Evolutionary conservation across 2,113 vertebrate species (phyloP), one percentile per base, ranked within the genome.

Genomic region (Scomber japonicus): DNA sequence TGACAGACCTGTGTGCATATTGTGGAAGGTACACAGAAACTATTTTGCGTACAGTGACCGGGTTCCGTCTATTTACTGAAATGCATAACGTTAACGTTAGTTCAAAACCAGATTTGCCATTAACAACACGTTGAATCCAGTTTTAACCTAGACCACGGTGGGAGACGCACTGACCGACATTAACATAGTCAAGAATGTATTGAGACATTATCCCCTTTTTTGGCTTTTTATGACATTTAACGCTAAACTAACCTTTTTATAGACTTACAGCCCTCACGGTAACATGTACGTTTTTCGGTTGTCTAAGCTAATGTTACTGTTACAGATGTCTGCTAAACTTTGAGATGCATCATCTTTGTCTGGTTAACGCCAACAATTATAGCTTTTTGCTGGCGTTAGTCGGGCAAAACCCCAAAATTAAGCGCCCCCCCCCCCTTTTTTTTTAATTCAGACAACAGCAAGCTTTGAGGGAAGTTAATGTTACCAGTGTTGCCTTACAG

Each of bases 41-140:
- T 14, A 65, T 88, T 87, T 78, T 48, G 50, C n/a, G 17, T 31
- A 56, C 17, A 53, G 30, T 15, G 66, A 35, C 11, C 17, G 74
- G 87, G 91, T 90, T 87, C 81, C 83, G 88, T 93, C 88, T 91
- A 87, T 82, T 93, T 93, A 83, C 91, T 93, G 90, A 89, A 84
- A 70, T 19, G 53, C 62, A 57, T 27, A 65, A 40, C 11, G 16
- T 24, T 24, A 5, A 45, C 62, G 59, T 78, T 72, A 65, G 11
- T 81, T 80, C 12, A 17, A 64, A 64, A 61, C 11, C 2, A n/a
- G 27, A 46, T 10, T 48, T 24, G 17, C 61, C 14, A 24, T 51
- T 63, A 54, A 35, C 8, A 7, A 35, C 46, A 19, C 21, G 11
- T 54, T 83, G 44, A 64, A 5, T 17, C 19, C 1, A 2, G 24